Base-by-base conservation (phyloP, 2,797 vertebrate genomes). In the Coregonus ussuriensis region DNA sequence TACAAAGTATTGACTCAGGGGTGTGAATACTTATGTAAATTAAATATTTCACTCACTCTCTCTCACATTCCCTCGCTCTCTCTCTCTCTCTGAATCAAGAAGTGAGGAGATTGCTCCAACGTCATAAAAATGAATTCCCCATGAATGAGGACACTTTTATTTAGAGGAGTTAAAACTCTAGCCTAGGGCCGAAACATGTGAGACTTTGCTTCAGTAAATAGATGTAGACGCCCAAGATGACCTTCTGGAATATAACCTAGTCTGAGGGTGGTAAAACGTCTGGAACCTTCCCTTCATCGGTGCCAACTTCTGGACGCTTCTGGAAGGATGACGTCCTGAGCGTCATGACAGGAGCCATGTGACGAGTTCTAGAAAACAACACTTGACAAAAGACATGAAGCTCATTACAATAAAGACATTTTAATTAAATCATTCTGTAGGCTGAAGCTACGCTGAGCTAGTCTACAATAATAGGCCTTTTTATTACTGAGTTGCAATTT, bases 131-230 rank as follows among this genome's bases (percentile, higher is more conserved):
- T 77, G 75, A 83, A 92, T 91, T 91, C 86, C 81, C 89, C 77
- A 79, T 73, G 52, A 77, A 73, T 91, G 89, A 91, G 82, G 79
- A 83, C 82, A 91, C 84, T 84, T 47, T 47, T 88, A 88, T 90
- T 90, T 87, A 82, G 81, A 87, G 83, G 82, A 31, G 80, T 74
- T 83, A 87, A 88, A 83, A 81, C 81, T 74, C 69, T 65, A 53
- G 16, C 18, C 70, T 69, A 73, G 81, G 47, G 31, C 14, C 9
- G 81, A 84, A 85, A 82, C 87, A 86, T 84, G 78, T 47, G 41
- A 13, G 41, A 47, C 41, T 47, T 47, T 47, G 9, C 41, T 47
- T 47, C 41, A 47, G 41, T 47, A 47, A 47, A 47, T 9, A 7
- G 41, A 47, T 47, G 41, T 47, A 74, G 84, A 85, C 41, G 31